phyloP scores from a whole-genome alignment of 2,797 vertebrate genomes.

The Threskiornis aethiopicus region DNA sequence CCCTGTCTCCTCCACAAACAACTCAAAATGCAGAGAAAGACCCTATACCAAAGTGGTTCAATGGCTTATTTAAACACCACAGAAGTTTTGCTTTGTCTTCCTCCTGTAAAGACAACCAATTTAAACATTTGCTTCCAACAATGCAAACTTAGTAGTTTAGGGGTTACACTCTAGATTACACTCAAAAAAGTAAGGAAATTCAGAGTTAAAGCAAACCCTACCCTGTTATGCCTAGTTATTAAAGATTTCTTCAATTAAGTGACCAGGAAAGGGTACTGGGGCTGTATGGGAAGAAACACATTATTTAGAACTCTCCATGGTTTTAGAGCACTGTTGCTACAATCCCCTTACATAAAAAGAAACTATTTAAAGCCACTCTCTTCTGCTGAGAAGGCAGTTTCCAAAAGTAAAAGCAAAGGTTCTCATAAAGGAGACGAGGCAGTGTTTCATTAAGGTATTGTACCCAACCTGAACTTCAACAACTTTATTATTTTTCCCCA shows the following conservation, averaged over 20 bases:
- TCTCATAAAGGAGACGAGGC: neutral
- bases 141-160: neutral
- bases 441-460: neutral
- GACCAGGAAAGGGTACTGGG: neutral
- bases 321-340: neutral
- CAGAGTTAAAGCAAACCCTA: neutral
- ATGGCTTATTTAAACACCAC: neutral
- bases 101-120: neutral
- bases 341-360: neutral
- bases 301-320: neutral
- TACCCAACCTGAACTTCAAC: neutral
- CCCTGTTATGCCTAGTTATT: neutral
- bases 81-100: neutral
- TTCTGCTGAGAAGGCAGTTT: neutral
- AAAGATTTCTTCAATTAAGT: neutral
- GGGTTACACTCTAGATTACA: neutral
- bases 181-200: neutral
- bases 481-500: neutral
- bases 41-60: neutral
- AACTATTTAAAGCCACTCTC: neutral
- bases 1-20: neutral
- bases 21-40: neutral
- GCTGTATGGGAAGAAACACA: rapidly evolving
- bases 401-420: neutral
- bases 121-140: neutral